Percentiles rank a stretch among this genome's conserved stretches.
Evolutionary conservation across 30 jellyfish, hydroid and myxozoan genomes (phyloP).

Genomic region (Pseudorhiza aurosa): DNA sequence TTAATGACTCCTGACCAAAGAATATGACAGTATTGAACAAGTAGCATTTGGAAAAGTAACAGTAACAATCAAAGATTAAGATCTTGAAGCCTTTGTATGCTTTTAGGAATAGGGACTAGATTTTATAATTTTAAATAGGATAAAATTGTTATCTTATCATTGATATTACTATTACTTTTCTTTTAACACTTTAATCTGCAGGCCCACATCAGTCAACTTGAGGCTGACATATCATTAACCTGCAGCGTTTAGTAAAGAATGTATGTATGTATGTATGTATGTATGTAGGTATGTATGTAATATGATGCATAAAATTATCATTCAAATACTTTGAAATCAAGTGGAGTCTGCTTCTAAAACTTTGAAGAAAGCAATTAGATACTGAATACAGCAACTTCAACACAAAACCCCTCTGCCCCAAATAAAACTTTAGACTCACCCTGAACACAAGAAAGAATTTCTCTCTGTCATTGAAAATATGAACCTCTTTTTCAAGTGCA

Average conservation of each 20-base stretch:
- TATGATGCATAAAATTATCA: too few species aligned
- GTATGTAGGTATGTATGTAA: too few species aligned
- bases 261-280: too few species aligned
- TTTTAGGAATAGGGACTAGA: background rate
- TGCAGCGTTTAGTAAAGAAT: too few species aligned
- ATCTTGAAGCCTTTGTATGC: background rate
- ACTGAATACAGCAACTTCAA: too few species aligned
- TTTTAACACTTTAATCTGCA: background rate
- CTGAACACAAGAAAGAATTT: conserved; percentile 65
- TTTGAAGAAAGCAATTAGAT: too few species aligned
- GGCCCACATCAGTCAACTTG: background rate
- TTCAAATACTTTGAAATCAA: too few species aligned
- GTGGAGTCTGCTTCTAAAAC: too few species aligned
- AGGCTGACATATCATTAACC: too few species aligned
- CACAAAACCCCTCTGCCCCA: background rate
- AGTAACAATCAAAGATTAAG: background rate
- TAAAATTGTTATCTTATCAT: background rate
- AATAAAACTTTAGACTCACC: conserved; percentile 30
- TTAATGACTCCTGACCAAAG: too few species aligned
- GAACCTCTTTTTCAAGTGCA: conserved; percentile 87
- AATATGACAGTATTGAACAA: too few species aligned
- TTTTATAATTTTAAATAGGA: background rate
- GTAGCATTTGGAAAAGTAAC: background rate
- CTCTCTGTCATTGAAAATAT: conserved; percentile 82
- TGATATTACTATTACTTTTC: background rate